Percentiles rank a stretch among this genome's conserved stretches.
These are phyloP conservation scores for Cryptosula pallasiana DNA, from an alignment of 2,888 invertebrate species.

Conservation along the genomic window DNA sequence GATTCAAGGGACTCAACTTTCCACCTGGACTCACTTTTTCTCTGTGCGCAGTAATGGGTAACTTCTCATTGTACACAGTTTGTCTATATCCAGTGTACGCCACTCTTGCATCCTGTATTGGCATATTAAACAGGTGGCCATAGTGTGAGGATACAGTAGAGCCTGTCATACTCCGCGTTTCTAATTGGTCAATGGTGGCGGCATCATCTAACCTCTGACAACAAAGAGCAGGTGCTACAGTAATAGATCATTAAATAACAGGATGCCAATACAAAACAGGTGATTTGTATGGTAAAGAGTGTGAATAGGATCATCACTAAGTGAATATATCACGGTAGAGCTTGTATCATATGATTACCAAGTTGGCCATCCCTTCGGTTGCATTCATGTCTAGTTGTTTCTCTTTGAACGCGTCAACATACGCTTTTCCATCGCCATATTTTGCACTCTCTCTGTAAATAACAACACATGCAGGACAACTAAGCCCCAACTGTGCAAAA, in stretches of 20 bases:
- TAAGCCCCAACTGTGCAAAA: too few species aligned
- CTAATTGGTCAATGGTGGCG: not conserved
- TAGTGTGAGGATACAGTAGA: not conserved
- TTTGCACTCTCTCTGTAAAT: conserved; percentile 6
- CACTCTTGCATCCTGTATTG: not conserved
- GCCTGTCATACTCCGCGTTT: conserved; percentile 24
- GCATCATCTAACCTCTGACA: conserved; percentile 20
- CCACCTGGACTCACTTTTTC: too few species aligned
- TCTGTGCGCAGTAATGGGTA: conserved; percentile 39
- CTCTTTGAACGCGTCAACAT: not conserved
- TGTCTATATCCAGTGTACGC: conserved; percentile 37
- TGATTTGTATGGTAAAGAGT: too few species aligned
- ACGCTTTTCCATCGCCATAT: conserved; percentile 9
- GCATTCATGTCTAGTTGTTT: not conserved
- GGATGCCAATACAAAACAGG: too few species aligned
- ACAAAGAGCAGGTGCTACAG: too few species aligned
- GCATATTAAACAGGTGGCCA: conserved; percentile 1
- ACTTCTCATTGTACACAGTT: conserved; percentile 35
- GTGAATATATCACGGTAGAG: too few species aligned
- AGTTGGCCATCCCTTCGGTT: not conserved
- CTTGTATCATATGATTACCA: too few species aligned
- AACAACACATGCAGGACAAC: too few species aligned
- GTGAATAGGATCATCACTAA: too few species aligned
- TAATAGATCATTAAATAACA: too few species aligned
- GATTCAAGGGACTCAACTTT: too few species aligned